Percentiles rank a stretch among this genome's conserved stretches.
phyloP scores from a whole-genome alignment of 2,888 invertebrate species.

The Limnephilus auricula region DNA sequence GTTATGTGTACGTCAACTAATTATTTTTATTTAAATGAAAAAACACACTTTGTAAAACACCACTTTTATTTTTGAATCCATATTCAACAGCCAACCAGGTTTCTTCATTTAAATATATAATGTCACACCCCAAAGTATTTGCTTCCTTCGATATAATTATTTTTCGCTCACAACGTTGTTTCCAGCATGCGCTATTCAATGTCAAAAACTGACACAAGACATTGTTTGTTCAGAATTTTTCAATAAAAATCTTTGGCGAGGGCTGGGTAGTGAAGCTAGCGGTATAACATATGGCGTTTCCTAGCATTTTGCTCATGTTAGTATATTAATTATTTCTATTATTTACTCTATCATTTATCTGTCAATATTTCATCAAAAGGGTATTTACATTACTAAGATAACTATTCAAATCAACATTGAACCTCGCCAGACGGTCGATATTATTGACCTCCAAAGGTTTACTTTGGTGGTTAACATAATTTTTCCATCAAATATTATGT shows the following conservation, averaged over 20 bases:
- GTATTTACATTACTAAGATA: background rate
- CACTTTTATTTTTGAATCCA: too few species aligned
- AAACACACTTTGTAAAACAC: too few species aligned
- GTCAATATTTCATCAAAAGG: background rate
- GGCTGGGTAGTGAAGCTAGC: background rate
- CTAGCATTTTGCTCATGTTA: background rate
- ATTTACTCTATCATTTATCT: background rate
- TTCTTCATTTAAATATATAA: too few species aligned
- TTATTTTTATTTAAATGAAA: too few species aligned
- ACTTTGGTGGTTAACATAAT: background rate
- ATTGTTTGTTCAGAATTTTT: background rate
- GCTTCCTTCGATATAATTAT: too few species aligned
- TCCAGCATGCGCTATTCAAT: background rate
- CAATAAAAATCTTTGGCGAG: background rate
- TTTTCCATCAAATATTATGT: background rate
- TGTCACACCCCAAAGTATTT: too few species aligned
- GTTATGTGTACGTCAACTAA: background rate
- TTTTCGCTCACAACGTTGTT: background rate
- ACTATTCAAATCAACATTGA: background rate
- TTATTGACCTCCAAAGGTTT: background rate
- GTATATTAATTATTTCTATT: background rate
- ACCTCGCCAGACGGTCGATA: background rate
- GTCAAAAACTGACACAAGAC: background rate
- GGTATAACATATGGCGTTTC: background rate
- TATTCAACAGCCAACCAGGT: too few species aligned